A percentile compares a stretch with the other conserved stretches of the same genome.
These are phyloP conservation scores for Candidula unifasciata DNA, from an alignment of 2,888 invertebrate genomes.

Conservation along the genomic window DNA sequence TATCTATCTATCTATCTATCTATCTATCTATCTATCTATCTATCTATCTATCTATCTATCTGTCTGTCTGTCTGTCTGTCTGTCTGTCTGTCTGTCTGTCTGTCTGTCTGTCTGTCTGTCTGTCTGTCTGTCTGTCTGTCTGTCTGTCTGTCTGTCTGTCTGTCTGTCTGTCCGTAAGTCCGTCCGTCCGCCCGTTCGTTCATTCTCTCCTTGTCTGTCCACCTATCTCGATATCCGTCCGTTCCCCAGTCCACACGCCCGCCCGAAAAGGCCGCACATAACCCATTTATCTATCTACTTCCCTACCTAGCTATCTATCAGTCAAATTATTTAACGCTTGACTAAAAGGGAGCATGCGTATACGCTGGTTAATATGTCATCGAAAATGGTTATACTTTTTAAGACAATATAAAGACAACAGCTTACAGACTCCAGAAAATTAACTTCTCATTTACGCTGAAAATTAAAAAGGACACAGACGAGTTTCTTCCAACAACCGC, in stretches of 20 bases:
- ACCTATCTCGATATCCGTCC: too few relatives aligned
- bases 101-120: slow-evolving; percentile 16
- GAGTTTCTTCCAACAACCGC: neutral
- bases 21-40: too few relatives aligned
- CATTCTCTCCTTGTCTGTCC: too few relatives aligned
- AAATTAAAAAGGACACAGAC: neutral
- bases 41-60: slow-evolving; percentile 4
- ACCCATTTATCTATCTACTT: too few relatives aligned
- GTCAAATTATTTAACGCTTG: too few relatives aligned
- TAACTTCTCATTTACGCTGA: neutral
- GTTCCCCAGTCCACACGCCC: too few relatives aligned
- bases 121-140: slow-evolving; percentile 6
- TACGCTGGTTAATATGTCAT: too few relatives aligned
- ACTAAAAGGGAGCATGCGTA: too few relatives aligned
- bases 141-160: slow-evolving; percentile 24
- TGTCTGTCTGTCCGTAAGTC: neutral
- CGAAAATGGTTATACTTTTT: too few relatives aligned
- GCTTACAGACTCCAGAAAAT: neutral
- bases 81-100: neutral
- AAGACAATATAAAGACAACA: neutral
- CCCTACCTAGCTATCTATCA: too few relatives aligned
- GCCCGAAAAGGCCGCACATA: too few relatives aligned
- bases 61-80: slow-evolving; percentile 11
- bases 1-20: too few relatives aligned
- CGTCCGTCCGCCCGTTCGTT: neutral